Conservation (phyloP, 2,797 vertebrate species). For the Pipistrellus nathusii region DNA sequence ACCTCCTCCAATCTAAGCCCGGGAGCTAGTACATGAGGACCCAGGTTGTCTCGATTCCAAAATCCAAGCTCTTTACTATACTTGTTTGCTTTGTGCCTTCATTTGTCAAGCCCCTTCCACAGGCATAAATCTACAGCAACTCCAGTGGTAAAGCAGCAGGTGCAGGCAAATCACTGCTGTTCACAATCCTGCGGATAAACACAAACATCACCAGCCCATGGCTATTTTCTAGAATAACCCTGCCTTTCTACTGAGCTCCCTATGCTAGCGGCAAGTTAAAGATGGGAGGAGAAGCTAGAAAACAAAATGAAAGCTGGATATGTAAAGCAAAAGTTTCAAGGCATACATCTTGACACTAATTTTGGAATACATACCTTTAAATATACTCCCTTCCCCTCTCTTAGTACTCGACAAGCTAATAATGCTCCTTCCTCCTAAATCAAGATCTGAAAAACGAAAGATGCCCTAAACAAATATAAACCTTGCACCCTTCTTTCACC, state of each 20-base stretch:
- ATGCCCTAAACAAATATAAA: background rate
- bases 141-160: background rate
- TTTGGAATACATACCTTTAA: background rate
- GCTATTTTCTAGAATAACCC: background rate
- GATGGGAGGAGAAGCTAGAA: background rate
- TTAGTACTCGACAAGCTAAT: background rate
- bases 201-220: background rate
- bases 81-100: background rate
- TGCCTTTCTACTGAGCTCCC: background rate
- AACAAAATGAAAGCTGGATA: background rate
- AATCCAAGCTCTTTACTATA: background rate
- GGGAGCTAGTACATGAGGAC: background rate
- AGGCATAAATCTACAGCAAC: background rate
- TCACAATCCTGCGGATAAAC: background rate
- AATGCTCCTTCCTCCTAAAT: background rate
- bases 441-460: background rate
- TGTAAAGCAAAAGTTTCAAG: slow-evolving; percentile 5
- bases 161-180: background rate
- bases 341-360: background rate
- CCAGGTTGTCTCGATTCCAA: background rate
- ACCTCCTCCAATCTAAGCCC: background rate
- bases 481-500: background rate
- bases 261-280: background rate
- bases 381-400: background rate
- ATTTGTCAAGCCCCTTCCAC: accelerated